phyloP scores from a whole-genome alignment of 1,140 invertebrate species.

The Drosophila athabasca region DNA sequence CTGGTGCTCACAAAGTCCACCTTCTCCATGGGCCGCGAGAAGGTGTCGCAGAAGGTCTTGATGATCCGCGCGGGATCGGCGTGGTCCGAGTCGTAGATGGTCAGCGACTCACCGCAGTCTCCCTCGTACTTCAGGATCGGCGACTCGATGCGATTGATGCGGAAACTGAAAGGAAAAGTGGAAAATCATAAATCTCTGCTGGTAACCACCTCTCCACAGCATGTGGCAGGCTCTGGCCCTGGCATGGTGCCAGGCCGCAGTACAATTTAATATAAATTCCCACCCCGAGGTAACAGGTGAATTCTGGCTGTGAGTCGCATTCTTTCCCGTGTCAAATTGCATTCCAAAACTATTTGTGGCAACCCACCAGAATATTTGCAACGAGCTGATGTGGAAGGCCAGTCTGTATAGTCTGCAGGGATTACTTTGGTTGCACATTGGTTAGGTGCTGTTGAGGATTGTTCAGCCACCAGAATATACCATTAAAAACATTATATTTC shows the following conservation, averaged over 20 bases:
- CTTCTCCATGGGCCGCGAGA: slow-evolving; percentile 95
- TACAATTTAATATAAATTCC: slow-evolving; percentile 75
- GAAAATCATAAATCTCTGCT: not conserved
- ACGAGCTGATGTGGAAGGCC: slow-evolving; percentile 51
- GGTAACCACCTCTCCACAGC: slow-evolving; percentile 16
- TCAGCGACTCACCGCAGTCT: slow-evolving; percentile 94
- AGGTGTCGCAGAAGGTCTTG: slow-evolving; percentile 96
- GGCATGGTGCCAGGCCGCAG: slow-evolving; percentile 30
- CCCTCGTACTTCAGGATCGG: slow-evolving; percentile 93
- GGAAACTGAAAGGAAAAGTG: slow-evolving; percentile 86
- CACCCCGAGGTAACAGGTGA: slow-evolving; percentile 63
- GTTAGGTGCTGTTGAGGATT: too few relatives aligned
- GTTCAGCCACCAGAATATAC: too few relatives aligned
- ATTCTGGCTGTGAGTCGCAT: slow-evolving; percentile 63
- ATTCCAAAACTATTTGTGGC: slow-evolving; percentile 60
- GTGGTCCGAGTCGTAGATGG: slow-evolving; percentile 92
- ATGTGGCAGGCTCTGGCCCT: not conserved
- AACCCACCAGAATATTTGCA: slow-evolving; percentile 43
- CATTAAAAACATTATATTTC: too few relatives aligned
- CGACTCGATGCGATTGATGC: slow-evolving; percentile 94
- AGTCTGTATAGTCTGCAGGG: slow-evolving; percentile 19
- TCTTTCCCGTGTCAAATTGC: slow-evolving; percentile 56
- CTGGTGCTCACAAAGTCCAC: slow-evolving; percentile 95
- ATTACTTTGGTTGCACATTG: too few relatives aligned
- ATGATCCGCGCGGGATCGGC: slow-evolving; percentile 94